Conservation (phyloP, 2,797 vertebrate genomes). For the Glyptemys insculpta region DNA sequence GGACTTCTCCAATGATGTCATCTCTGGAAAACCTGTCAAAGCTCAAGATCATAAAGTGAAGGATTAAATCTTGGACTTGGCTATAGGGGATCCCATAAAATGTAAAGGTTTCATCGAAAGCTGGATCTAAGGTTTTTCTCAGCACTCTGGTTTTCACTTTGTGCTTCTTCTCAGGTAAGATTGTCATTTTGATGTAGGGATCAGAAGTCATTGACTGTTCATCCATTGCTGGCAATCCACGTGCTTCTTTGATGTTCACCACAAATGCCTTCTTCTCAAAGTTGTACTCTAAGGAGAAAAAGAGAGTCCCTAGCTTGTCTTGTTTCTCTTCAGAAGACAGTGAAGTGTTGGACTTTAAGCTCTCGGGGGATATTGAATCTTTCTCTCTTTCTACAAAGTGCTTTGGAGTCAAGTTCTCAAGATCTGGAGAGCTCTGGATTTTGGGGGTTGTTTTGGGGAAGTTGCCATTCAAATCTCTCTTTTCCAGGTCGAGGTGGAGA, state of each 20-base stretch:
- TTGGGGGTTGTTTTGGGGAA: conserved; percentile 91
- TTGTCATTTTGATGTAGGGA: conserved; percentile 98
- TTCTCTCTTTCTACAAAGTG: conserved; percentile 86
- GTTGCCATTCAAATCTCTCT: conserved; percentile 96
- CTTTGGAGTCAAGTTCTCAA: conserved; percentile 88
- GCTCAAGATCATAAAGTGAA: conserved; percentile 96
- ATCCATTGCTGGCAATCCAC: conserved; percentile 94
- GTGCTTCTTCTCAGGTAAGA: conserved; percentile 98
- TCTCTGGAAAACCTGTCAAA: conserved; percentile 98
- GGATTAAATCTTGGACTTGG: conserved; percentile 90
- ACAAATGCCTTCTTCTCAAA: conserved; percentile 96
- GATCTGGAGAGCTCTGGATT: conserved; percentile 88
- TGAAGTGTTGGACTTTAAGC: conserved; percentile 88
- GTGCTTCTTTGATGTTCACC: conserved; percentile 97
- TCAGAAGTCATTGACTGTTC: conserved; percentile 98
- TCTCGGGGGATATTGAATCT: conserved; percentile 86
- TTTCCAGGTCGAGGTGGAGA: conserved; percentile 96
- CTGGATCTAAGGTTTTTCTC: conserved; percentile 96
- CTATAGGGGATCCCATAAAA: conserved; percentile 95
- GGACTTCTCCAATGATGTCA: conserved; percentile 96
- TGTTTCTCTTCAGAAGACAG: conserved; percentile 90
- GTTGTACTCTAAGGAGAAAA: conserved; percentile 97
- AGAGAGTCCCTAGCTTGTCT: conserved; percentile 91
- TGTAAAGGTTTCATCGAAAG: conserved; percentile 97
- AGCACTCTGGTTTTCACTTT: conserved; percentile 98